phyloP scores from a whole-genome alignment of 2,797 vertebrate genomes.

The Pipistrellus kuhlii region DNA sequence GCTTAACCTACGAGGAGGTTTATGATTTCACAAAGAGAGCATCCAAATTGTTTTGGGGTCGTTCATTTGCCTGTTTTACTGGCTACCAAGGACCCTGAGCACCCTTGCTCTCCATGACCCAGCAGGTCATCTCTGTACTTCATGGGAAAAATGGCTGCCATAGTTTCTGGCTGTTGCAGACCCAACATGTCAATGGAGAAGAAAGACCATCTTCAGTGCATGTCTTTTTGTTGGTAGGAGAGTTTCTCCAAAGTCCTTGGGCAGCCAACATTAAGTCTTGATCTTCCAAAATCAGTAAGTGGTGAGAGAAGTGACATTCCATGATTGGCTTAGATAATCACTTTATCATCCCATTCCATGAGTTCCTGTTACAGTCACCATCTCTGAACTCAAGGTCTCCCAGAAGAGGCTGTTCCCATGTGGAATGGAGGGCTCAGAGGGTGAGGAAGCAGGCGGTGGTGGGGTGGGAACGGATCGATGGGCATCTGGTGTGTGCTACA shows the following conservation, averaged over 20 bases:
- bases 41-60: neutral
- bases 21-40: neutral
- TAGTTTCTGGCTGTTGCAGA: neutral
- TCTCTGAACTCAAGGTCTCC: neutral
- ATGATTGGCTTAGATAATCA: neutral
- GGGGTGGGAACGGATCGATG: no score
- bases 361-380: neutral
- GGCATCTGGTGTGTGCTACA: neutral
- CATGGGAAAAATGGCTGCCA: neutral
- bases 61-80: neutral
- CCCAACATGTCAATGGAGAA: neutral
- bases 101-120: neutral
- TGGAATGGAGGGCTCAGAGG: neutral
- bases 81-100: neutral
- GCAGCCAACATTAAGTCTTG: neutral
- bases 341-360: neutral
- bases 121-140: neutral
- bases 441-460: neutral
- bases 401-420: neutral
- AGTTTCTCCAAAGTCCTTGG: neutral
- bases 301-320: neutral
- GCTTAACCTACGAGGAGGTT: neutral
- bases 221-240: neutral
- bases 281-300: neutral
- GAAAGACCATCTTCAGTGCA: neutral